A percentile compares a stretch with the other conserved stretches of the same genome.
Evolutionary conservation across 2,888 invertebrate genomes (phyloP).

Genomic region (Leptinotarsa rubiginosa): DNA sequence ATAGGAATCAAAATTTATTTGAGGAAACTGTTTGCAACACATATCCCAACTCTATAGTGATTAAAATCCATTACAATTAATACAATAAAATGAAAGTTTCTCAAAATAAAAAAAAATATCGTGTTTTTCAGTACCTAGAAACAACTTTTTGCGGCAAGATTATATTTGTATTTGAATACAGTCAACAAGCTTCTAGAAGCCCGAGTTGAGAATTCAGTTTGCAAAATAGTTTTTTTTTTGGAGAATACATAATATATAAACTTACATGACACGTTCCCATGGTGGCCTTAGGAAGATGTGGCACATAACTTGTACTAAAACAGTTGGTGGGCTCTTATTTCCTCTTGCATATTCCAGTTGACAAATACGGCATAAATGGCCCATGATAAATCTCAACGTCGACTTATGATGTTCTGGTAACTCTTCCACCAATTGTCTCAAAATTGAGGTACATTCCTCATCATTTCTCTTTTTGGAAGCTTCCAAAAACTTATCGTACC

Average conservation of each 20-base stretch:
- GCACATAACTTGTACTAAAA: constrained; percentile 78
- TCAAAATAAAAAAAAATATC: too few relatives aligned
- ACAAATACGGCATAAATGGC: constrained; percentile 79
- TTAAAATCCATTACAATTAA: too few relatives aligned
- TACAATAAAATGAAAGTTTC: too few relatives aligned
- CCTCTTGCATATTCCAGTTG: constrained; percentile 75
- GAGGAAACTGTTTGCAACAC: too few relatives aligned
- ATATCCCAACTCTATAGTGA: too few relatives aligned
- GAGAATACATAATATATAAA: constrained; percentile 40
- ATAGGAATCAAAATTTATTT: too few relatives aligned
- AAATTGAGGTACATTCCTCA: constrained; percentile 70
- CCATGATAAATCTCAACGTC: constrained; percentile 75
- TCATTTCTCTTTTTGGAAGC: constrained; percentile 66
- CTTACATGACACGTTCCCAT: constrained; percentile 82
- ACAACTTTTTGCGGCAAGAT: too few relatives aligned
- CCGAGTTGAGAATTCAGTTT: too few relatives aligned
- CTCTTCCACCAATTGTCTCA: constrained; percentile 71
- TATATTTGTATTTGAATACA: too few relatives aligned
- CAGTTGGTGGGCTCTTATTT: constrained; percentile 74
- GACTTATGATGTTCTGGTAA: constrained; percentile 75
- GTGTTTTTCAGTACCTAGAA: too few relatives aligned
- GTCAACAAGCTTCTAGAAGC: too few relatives aligned
- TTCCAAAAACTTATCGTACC: constrained; percentile 78
- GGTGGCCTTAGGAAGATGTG: constrained; percentile 80
- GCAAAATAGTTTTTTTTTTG: neutral